Base-by-base conservation (phyloP, 2,113 vertebrate genomes). In the Cyanoramphus novaezelandiae region DNA sequence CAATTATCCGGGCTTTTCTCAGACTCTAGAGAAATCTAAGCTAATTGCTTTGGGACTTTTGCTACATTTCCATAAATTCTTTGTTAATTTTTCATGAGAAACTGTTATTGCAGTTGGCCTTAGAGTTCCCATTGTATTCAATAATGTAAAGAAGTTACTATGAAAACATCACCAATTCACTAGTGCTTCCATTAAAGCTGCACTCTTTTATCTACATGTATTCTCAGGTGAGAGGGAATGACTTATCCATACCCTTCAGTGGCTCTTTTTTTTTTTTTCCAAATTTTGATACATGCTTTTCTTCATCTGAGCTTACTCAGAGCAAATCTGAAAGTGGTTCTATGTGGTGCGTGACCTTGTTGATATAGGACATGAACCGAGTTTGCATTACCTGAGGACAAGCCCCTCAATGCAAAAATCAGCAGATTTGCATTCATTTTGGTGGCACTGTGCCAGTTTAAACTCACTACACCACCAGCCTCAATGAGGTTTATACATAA, bases 51-150 rank as follows among this genome's bases (percentile, higher is more conserved):
- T 98, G 98, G 98, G 98, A 98, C 96, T 97, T 98, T 95, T 95
- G 93, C 93, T 97, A 97, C 97, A 98, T 98, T 98, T 98, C 98
- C 98, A 98, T 98, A 98, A 98, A 98, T 98, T 98, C 98, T 98
- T 98, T 97, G 97, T 98, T 98, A 98, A 98, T 98, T 98, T 98
- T 98, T 98, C 97, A 98, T 98, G 98, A 98, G 98, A 97, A 98
- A 98, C 93, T 98, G 96, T 98, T 98, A 98, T 98, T 98, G 97
- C 97, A 95, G 94, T 97, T 86, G 69, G 97, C 97, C 96, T 97
- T 98, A 96, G 97, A 98, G 90, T 97, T 98, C 95, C 92, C 88
- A 97, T 97, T 98, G 97, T 98, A 98, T 97, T 98, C 97, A 98
- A 97, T 98, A 97, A 98, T 96, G 95, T 97, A 98, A 98, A 98